Conservation (phyloP, 2,888 invertebrate species). For the Mechanitis mazaeus region DNA sequence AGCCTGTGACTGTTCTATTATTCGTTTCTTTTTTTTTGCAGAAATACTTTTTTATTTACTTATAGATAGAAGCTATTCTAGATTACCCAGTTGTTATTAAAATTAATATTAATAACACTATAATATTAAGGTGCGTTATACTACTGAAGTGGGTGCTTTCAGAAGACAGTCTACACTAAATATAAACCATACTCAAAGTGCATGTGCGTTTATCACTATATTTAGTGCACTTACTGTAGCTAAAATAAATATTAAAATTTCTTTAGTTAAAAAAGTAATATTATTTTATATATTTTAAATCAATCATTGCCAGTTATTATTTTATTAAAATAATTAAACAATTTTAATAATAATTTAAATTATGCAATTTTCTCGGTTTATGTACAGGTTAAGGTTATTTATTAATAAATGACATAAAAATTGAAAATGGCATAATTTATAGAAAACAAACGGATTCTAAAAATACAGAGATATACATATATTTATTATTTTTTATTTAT, state of each 20-base stretch:
- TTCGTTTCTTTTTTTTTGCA: too few species aligned
- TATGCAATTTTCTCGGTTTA: too few species aligned
- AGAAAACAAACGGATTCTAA: slow-evolving; percentile 26
- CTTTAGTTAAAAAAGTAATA: slow-evolving; percentile 1
- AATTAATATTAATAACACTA: slow-evolving; percentile 10
- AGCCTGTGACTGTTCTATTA: too few species aligned
- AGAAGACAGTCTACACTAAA: slow-evolving; percentile 30
- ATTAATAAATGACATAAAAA: too few species aligned
- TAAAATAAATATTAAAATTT: slow-evolving; percentile 41
- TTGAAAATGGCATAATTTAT: slow-evolving; percentile 34
- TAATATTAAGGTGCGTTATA: slow-evolving; percentile 31
- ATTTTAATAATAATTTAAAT: too few species aligned
- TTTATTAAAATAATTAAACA: too few species aligned
- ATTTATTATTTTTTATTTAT: slow-evolving; percentile 54
- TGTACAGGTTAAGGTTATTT: too few species aligned
- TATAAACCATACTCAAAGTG: slow-evolving; percentile 31
- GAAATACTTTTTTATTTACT: neutral
- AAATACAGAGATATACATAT: slow-evolving; percentile 32
- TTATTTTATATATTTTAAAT: slow-evolving; percentile 4
- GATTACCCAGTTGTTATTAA: too few species aligned
- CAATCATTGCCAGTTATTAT: slow-evolving; percentile 23
- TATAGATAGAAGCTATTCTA: slow-evolving; percentile 1
- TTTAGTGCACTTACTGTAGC: slow-evolving; percentile 43
- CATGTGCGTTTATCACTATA: slow-evolving; percentile 41
- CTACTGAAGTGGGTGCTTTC: slow-evolving; percentile 33